phyloP scores from a whole-genome alignment of 2,113 vertebrate genomes.

The Ovis aries region DNA sequence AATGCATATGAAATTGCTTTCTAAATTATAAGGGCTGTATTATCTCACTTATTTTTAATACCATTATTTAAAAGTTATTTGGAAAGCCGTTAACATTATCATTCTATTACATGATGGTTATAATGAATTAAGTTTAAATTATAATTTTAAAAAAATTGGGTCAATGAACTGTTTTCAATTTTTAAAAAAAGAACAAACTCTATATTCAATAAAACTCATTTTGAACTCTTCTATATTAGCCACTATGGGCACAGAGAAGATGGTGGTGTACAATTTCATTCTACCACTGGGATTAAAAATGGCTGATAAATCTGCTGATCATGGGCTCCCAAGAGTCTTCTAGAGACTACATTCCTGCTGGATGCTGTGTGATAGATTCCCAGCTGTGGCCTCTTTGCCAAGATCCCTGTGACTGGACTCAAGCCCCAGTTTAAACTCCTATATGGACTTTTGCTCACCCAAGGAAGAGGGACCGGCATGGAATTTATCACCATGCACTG shows the following conservation, averaged over 20 bases:
- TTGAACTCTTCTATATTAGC: not conserved
- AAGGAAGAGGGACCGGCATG: not conserved
- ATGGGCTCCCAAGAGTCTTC: not conserved
- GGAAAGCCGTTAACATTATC: not conserved
- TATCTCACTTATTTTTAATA: constrained; percentile 15
- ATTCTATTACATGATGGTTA: not conserved
- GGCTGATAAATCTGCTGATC: not conserved
- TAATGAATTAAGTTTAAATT: constrained; percentile 2
- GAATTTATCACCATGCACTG: not conserved
- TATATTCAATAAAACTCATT: not conserved
- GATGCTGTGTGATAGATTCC: not conserved
- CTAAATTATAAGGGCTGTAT: not conserved
- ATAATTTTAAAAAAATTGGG: not conserved
- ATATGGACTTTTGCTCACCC: not conserved
- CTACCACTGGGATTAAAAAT: not conserved
- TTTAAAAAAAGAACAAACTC: not conserved
- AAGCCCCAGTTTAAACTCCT: not conserved
- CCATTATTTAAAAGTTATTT: not conserved
- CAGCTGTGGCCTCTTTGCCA: not conserved
- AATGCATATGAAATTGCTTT: not conserved
- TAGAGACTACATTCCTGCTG: not conserved
- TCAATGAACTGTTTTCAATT: not conserved
- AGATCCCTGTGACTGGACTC: not conserved
- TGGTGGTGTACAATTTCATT: not conserved
- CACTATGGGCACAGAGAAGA: not conserved